Conservation (phyloP, 2,797 vertebrate species). For the Gadopsis marmoratus region DNA sequence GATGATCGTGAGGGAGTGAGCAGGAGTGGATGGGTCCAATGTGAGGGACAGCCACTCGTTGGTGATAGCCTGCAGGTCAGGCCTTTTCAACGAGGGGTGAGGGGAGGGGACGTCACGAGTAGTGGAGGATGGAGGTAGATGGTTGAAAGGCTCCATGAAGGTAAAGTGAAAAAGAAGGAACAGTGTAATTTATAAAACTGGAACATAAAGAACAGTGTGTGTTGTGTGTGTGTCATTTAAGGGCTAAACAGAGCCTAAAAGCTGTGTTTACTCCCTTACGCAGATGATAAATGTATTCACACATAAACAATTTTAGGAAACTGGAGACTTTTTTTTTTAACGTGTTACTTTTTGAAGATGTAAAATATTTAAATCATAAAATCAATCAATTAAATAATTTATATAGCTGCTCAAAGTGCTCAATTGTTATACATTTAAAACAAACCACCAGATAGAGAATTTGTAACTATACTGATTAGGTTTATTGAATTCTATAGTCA, state of each 20-base stretch:
- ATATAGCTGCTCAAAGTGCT: background rate
- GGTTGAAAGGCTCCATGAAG: slow-evolving; percentile 79
- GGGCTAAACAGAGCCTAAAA: background rate
- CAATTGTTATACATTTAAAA: background rate
- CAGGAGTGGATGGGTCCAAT: slow-evolving; percentile 66
- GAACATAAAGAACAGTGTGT: slow-evolving; percentile 20
- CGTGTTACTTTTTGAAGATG: too few relatives aligned
- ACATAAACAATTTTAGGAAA: background rate
- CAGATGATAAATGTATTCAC: slow-evolving; percentile 7
- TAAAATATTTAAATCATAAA: background rate
- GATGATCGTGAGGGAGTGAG: slow-evolving; percentile 57
- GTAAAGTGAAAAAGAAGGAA: slow-evolving; percentile 71
- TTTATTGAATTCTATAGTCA: background rate
- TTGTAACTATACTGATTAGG: background rate
- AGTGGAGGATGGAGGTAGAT: slow-evolving; percentile 73
- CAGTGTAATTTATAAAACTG: slow-evolving; percentile 61
- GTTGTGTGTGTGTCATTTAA: background rate
- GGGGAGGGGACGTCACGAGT: slow-evolving; percentile 80
- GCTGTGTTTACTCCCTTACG: background rate
- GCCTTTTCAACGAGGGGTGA: slow-evolving; percentile 74
- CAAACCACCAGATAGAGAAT: background rate
- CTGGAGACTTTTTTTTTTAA: background rate
- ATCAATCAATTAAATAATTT: background rate
- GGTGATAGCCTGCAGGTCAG: slow-evolving; percentile 79
- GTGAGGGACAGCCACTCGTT: slow-evolving; percentile 87